phyloP scores from a whole-genome alignment of 2,888 invertebrate species.

The Chesias legatella region DNA sequence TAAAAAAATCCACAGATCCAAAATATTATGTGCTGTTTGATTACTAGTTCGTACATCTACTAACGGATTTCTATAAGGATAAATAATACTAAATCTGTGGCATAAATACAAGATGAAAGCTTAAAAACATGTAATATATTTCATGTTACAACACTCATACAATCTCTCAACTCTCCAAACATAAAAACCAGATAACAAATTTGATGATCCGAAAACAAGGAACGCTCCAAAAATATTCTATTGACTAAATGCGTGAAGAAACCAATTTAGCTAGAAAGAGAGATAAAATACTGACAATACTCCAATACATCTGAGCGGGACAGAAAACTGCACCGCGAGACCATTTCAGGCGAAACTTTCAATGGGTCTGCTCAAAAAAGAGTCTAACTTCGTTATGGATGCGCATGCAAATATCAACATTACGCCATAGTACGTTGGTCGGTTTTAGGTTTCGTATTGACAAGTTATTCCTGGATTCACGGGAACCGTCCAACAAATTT shows the following conservation, averaged over 20 bases:
- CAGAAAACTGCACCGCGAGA: conserved; percentile 53
- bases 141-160: too few relatives aligned
- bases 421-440: conserved; percentile 6
- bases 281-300: conserved; percentile 28
- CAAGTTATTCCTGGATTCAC: conserved; percentile 60
- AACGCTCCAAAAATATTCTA: conserved; percentile 49
- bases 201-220: conserved; percentile 28
- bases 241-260: conserved; percentile 50
- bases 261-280: conserved; percentile 44
- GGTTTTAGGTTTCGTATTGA: conserved; percentile 14
- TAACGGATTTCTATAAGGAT: too few relatives aligned
- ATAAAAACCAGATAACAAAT: too few relatives aligned
- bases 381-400: conserved; percentile 25
- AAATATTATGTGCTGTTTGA: too few relatives aligned
- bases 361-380: conserved; percentile 27
- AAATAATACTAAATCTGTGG: too few relatives aligned
- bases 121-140: too few relatives aligned
- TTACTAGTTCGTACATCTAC: too few relatives aligned
- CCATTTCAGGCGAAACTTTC: conserved; percentile 66
- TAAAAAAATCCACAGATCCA: background rate
- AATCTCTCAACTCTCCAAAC: too few relatives aligned
- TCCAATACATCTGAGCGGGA: conserved; percentile 38
- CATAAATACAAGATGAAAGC: too few relatives aligned
- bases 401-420: conserved; percentile 17
- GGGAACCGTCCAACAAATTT: conserved; percentile 65